Evolutionary conservation across 2,113 vertebrate genomes (phyloP), one percentile per base, ranked within the genome.

Genomic region (Tragulus kanchil): DNA sequence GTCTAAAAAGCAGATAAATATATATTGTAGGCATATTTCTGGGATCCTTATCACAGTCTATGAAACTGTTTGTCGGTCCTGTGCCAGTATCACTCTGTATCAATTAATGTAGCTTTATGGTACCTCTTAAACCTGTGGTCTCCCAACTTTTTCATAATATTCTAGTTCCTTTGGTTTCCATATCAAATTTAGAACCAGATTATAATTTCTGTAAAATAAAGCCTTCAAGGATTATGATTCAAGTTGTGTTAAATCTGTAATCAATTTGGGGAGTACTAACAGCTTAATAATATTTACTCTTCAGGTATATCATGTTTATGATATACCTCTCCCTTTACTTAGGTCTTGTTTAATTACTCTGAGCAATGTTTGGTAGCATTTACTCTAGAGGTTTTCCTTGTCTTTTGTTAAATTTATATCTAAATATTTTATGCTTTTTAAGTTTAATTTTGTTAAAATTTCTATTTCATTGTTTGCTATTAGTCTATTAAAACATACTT

Each of bases 131-230:
- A 31, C 86, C 31, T 62, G 5, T 82, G 6, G 6, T 87, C 45
- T 90, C 93, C 86, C 59, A 83, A n/a, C 23, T 45, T 69, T 94
- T 64, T 93, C 77, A 75, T 42, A 86, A 42, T 94, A 93, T 77
- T 90, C 17, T 45, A 9, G 10, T 81, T 94, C 50, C 13, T 84
- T 84, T 81, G 52, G 9, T 96, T 94, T 67, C 28, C 50, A 58
- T 85, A 48, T 85, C 85, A 85, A 75, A 31, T 77, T 82, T 90
- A 82, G 81, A 67, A 56, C 8, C 65, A 77, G 23, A 5, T 92
- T 92, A 36, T 50, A 86, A 67, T 77, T 77, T 90, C 52, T 93
- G 13, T 56, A 48, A 89, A 94, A 85, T 15, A 88, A 59, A 89
- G 50, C 45, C 78, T 86, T 54, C 36, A 69, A 89, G 65, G 71